Evolutionary conservation across 2,113 vertebrate species (phyloP).

Genomic region (Phoenicopterus ruber): DNA sequence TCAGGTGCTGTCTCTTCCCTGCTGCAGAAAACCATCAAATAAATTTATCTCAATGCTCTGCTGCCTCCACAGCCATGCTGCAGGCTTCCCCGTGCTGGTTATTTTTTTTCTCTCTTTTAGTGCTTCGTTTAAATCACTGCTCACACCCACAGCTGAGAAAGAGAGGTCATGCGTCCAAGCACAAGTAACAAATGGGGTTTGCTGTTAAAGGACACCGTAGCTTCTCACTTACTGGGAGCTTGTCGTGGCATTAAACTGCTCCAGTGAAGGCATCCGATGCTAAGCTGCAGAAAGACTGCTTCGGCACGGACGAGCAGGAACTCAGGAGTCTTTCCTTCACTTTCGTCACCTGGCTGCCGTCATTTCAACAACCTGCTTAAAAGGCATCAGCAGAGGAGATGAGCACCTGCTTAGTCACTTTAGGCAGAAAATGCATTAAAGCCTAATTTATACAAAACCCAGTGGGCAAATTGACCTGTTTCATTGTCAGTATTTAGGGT

Average conservation of each 20-base stretch:
- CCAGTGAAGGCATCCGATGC: neutral
- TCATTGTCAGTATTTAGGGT: neutral
- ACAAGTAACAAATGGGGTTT: neutral
- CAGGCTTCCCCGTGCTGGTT: neutral
- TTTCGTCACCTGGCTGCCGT: neutral
- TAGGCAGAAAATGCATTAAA: neutral
- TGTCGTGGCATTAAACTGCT: neutral
- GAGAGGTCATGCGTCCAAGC: neutral
- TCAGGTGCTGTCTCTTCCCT: neutral
- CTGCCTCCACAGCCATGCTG: neutral
- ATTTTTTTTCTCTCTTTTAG: neutral
- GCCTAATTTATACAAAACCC: neutral
- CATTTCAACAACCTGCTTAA: neutral
- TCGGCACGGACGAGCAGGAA: rapidly evolving
- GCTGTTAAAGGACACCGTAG: neutral
- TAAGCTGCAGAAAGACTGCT: neutral
- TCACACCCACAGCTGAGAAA: neutral
- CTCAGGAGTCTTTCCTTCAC: neutral
- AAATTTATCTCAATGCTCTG: slow-evolving; percentile 30
- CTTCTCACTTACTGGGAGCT: neutral
- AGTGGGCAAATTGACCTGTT: neutral
- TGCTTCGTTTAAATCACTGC: neutral
- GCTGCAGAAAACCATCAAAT: slow-evolving; percentile 5
- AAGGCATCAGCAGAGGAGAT: neutral
- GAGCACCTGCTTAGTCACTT: neutral